Evolutionary conservation across 2,797 vertebrate genomes (phyloP).

Genomic region (Sardinella longiceps): DNA sequence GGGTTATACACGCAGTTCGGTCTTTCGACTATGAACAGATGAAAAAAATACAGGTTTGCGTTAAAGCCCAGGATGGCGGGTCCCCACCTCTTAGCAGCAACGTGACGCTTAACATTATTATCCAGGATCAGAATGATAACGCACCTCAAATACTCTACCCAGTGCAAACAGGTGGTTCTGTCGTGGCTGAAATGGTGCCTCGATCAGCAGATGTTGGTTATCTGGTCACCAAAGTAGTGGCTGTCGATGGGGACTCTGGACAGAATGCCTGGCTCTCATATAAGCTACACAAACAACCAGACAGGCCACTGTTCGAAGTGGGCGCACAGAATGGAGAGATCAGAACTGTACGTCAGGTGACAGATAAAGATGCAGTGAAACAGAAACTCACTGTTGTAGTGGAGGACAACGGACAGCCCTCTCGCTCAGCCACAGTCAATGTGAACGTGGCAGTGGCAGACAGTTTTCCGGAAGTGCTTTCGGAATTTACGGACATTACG

Average conservation of each 20-base stretch:
- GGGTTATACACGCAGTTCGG: conserved; percentile 46
- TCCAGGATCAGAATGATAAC: conserved; percentile 61
- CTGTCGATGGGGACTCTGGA: conserved; percentile 55
- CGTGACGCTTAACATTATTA: conserved; percentile 54
- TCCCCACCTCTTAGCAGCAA: conserved; percentile 57
- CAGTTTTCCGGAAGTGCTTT: conserved; percentile 45
- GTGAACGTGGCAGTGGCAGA: conserved; percentile 48
- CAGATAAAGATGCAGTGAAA: conserved; percentile 71
- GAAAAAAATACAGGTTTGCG: conserved; percentile 52
- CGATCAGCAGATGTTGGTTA: conserved; percentile 57
- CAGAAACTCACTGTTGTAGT: conserved; percentile 74
- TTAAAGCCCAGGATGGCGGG: conserved; percentile 65
- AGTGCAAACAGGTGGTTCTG: conserved; percentile 39
- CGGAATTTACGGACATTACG: conserved; percentile 39
- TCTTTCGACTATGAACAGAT: conserved; percentile 68
- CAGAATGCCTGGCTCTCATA: conserved; percentile 69
- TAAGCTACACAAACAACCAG: conserved; percentile 61
- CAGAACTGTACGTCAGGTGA: conserved; percentile 53
- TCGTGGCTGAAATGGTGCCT: conserved; percentile 53
- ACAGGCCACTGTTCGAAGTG: conserved; percentile 61
- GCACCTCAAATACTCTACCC: conserved; percentile 68
- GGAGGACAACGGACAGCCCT: conserved; percentile 71
- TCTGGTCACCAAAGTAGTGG: conserved; percentile 57
- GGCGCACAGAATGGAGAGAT: conserved; percentile 53
- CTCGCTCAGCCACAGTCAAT: conserved; percentile 56